A percentile compares a stretch with the other conserved stretches of the same genome.
phyloP scores from a whole-genome alignment of 2,888 invertebrate genomes.

The Reticulitermes lucifugus region DNA sequence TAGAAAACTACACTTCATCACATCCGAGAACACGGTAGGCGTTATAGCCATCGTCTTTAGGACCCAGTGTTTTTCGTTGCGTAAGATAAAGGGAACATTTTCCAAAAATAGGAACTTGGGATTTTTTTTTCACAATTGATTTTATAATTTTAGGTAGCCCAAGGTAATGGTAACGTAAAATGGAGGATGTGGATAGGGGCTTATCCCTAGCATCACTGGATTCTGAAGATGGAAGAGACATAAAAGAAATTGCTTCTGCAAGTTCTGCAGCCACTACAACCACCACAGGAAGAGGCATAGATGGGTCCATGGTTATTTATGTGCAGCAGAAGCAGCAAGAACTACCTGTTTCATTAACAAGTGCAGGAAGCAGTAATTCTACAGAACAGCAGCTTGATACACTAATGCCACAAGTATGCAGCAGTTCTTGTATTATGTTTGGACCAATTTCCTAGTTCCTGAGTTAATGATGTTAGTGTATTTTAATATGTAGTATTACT shows the following conservation, averaged over 20 bases:
- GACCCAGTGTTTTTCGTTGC: too few species aligned
- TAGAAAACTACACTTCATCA: too few species aligned
- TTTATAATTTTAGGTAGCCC: neutral
- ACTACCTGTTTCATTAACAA: conserved; percentile 6
- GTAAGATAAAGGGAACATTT: too few species aligned
- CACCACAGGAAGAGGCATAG: neutral
- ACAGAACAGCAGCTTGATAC: conserved; percentile 18
- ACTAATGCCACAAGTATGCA: conserved; percentile 24
- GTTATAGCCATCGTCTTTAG: too few species aligned
- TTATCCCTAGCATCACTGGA: conserved; percentile 1
- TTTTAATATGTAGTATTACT: too few species aligned
- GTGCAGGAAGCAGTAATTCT: neutral
- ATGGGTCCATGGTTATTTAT: conserved; percentile 13
- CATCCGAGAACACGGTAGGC: too few species aligned
- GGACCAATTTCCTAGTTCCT: too few species aligned
- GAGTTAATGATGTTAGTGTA: too few species aligned
- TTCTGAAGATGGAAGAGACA: neutral
- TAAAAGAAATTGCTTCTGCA: neutral
- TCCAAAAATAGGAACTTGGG: too few species aligned
- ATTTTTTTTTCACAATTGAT: neutral
- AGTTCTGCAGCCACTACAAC: neutral
- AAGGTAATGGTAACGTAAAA: neutral
- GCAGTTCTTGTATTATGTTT: neutral
- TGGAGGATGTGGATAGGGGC: conserved; percentile 20
- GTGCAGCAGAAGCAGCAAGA: conserved; percentile 23